Evolutionary conservation across 2,888 invertebrate species (phyloP).

Genomic region (Melitaea athalia): DNA sequence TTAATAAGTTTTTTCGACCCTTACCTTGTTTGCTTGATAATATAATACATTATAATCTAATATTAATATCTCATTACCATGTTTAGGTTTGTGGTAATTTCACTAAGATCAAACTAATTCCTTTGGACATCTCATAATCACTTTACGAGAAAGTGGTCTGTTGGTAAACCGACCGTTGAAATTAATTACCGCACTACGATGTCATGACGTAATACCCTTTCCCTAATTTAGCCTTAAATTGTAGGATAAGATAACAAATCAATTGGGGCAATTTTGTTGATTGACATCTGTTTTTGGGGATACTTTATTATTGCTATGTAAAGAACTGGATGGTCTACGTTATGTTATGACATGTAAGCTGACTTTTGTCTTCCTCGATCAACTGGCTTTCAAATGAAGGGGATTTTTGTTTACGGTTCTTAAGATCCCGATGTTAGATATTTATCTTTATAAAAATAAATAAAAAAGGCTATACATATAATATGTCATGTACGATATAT

Average conservation of each 20-base stretch:
- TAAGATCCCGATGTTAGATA: too few relatives aligned
- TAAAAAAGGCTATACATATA: too few relatives aligned
- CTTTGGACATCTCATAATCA: conserved; percentile 35
- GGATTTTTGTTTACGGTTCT: too few relatives aligned
- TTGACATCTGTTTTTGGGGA: too few relatives aligned
- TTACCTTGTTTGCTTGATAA: background rate
- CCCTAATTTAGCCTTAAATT: background rate
- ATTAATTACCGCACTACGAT: conserved; percentile 29
- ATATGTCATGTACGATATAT: too few relatives aligned
- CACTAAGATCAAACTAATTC: conserved; percentile 32
- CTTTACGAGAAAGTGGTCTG: conserved; percentile 31
- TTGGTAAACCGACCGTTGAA: conserved; percentile 33
- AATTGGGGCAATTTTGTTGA: background rate
- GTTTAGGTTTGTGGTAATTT: conserved; percentile 26
- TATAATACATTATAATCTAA: background rate
- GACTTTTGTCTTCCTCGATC: too few relatives aligned
- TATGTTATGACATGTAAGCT: too few relatives aligned
- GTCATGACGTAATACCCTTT: conserved; percentile 9
- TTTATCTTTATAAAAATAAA: too few relatives aligned
- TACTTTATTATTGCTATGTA: too few relatives aligned
- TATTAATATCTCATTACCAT: conserved; percentile 5
- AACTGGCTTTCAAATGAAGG: too few relatives aligned
- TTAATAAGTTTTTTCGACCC: too few relatives aligned
- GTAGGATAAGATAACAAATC: background rate
- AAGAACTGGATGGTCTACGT: too few relatives aligned